Percentiles rank a stretch among this genome's conserved stretches.
Evolutionary conservation across 2,888 invertebrate species (phyloP).

Genomic region (Actias luna): DNA sequence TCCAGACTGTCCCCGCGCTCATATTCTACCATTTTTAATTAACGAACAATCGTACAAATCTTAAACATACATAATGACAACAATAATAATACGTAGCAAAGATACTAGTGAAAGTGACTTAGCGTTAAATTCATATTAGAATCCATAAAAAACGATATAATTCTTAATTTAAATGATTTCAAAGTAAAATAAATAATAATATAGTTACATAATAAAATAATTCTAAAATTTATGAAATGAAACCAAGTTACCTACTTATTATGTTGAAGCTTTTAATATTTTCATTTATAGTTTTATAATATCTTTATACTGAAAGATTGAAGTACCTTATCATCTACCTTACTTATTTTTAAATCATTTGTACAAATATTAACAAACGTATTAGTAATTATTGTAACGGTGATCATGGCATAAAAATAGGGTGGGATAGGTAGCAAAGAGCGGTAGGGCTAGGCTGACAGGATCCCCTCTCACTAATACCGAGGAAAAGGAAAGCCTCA

Average conservation of each 20-base stretch:
- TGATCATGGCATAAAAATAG: no score
- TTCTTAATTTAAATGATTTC: background rate
- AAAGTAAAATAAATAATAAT: background rate
- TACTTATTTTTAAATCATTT: no score
- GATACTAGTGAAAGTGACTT: background rate
- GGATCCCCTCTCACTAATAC: no score
- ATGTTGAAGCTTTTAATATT: background rate
- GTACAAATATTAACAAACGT: no score
- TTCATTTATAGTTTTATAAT: no score
- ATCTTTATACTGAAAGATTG: no score
- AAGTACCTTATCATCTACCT: no score
- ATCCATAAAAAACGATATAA: background rate
- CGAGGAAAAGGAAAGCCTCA: no score
- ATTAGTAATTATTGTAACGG: no score
- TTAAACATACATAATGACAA: constrained; percentile 14
- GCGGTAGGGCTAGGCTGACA: no score
- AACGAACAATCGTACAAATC: constrained; percentile 30
- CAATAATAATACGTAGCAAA: background rate
- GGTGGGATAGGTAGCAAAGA: no score
- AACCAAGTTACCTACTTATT: background rate
- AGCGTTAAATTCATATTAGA: background rate
- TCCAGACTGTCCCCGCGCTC: constrained; percentile 42
- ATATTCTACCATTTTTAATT: constrained; percentile 63
- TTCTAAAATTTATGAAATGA: background rate
- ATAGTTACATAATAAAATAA: background rate